These are phyloP conservation scores for Stictocephala bisonia DNA, from an alignment of 2,888 invertebrate species.

Conservation along the genomic window DNA sequence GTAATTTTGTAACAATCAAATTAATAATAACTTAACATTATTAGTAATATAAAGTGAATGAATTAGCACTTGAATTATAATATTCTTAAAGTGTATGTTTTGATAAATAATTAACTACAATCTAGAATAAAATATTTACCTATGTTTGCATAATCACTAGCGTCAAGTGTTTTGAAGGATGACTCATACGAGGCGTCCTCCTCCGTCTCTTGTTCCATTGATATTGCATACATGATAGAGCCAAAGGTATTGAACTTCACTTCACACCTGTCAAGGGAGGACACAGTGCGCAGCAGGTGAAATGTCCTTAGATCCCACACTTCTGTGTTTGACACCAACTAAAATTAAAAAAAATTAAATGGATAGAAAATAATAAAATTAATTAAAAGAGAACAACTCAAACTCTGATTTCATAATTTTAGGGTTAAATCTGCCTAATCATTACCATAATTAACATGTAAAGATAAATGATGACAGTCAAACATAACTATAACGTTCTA, in stretches of 20 bases:
- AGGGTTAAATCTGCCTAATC: no score
- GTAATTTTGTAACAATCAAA: not conserved
- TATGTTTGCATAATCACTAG: conserved; percentile 93
- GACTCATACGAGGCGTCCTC: conserved; percentile 82
- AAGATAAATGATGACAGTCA: no score
- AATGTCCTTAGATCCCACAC: conserved; percentile 98
- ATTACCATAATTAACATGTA: no score
- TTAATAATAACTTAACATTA: conserved; percentile 3
- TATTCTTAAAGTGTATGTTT: not conserved
- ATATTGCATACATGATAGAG: conserved; percentile 88
- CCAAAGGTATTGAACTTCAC: conserved; percentile 90
- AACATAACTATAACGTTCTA: no score
- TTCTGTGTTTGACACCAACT: conserved; percentile 96
- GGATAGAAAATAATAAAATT: no score
- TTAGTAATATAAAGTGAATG: not conserved
- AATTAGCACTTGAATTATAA: not conserved
- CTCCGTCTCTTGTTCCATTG: conserved; percentile 78
- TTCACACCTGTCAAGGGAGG: conserved; percentile 90
- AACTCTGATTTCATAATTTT: no score
- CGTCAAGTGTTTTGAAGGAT: conserved; percentile 95
- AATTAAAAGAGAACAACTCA: no score
- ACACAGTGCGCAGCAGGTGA: conserved; percentile 92
- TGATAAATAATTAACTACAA: not conserved
- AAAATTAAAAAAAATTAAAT: conserved; percentile 60
- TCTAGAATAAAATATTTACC: conserved; percentile 67